A percentile compares a stretch with the other conserved stretches of the same genome.
Evolutionary conservation across 2,888 invertebrate genomes (phyloP).

Genomic region (Vannuccia rotundouncinata): DNA sequence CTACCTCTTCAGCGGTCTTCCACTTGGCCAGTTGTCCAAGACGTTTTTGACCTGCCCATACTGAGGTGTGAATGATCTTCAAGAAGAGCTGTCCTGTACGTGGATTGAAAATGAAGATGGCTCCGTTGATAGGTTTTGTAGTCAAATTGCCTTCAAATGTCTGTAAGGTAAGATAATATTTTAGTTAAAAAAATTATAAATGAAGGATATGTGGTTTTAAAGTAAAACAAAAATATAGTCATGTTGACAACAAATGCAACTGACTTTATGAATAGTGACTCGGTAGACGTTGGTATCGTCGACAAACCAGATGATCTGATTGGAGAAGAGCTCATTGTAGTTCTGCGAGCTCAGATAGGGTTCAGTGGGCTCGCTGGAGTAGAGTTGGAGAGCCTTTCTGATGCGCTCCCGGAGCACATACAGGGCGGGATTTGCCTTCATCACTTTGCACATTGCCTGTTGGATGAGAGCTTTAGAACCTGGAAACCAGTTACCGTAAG

Average conservation of each 20-base stretch:
- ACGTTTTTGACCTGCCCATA: conserved; percentile 99
- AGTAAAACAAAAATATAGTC: neutral
- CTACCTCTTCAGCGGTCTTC: conserved; percentile 99
- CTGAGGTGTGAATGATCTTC: conserved; percentile 98
- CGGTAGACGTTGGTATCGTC: conserved; percentile 97
- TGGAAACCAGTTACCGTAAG: conserved; percentile 99
- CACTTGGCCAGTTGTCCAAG: conserved; percentile 96
- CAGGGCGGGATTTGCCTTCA: conserved; percentile 98
- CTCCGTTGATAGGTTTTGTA: conserved; percentile 98
- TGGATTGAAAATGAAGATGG: conserved; percentile 99
- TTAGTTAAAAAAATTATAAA: no score
- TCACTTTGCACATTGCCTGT: conserved; percentile 99
- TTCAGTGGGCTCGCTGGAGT: conserved; percentile 97
- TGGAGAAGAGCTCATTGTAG: conserved; percentile 98
- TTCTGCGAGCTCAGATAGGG: conserved; percentile 98
- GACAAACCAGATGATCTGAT: conserved; percentile 97
- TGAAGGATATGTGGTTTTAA: neutral
- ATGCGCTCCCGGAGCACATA: conserved; percentile 95
- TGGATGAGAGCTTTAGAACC: conserved; percentile 96
- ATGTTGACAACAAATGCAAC: conserved; percentile 8
- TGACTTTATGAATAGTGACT: conserved; percentile 88
- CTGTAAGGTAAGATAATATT: conserved; percentile 48
- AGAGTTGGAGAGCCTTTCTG: conserved; percentile 92
- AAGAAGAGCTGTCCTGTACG: conserved; percentile 95
- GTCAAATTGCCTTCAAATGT: conserved; percentile 98